These are phyloP conservation scores for Tympanoctomys barrerae DNA, from an alignment of 2,797 vertebrate species.

Conservation along the genomic window DNA sequence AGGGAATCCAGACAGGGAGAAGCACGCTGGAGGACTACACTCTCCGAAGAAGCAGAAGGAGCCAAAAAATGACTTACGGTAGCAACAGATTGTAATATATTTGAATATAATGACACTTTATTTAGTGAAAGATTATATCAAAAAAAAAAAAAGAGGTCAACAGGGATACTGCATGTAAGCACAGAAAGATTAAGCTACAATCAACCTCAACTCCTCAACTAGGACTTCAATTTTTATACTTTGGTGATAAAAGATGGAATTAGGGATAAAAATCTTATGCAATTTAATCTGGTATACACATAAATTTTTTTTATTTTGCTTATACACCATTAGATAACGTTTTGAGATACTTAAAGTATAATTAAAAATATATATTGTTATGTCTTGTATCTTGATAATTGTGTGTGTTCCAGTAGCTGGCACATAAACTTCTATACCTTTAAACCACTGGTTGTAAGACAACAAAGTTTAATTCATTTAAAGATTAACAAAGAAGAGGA, in stretches of 20 bases:
- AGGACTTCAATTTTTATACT: background rate
- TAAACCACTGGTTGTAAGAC: background rate
- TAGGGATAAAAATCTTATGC: background rate
- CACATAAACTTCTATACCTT: background rate
- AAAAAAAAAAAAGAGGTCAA: constrained; percentile 39
- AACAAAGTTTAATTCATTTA: background rate
- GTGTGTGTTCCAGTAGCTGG: background rate
- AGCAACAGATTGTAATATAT: background rate
- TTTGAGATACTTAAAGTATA: background rate
- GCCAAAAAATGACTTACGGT: background rate
- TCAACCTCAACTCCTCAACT: background rate
- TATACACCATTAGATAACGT: background rate
- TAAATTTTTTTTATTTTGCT: background rate
- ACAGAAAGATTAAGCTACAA: background rate
- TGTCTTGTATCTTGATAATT: background rate
- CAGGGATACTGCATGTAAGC: background rate
- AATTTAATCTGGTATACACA: background rate
- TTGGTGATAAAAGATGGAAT: background rate
- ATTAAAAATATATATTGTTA: background rate
- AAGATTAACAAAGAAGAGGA: background rate
- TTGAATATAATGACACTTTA: background rate
- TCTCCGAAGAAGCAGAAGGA: background rate
- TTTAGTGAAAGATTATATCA: background rate
- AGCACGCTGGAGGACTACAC: accelerated
- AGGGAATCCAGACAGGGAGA: background rate